phyloP scores from a whole-genome alignment of 2,888 invertebrate genomes.

The Onthophagus sagittarius region DNA sequence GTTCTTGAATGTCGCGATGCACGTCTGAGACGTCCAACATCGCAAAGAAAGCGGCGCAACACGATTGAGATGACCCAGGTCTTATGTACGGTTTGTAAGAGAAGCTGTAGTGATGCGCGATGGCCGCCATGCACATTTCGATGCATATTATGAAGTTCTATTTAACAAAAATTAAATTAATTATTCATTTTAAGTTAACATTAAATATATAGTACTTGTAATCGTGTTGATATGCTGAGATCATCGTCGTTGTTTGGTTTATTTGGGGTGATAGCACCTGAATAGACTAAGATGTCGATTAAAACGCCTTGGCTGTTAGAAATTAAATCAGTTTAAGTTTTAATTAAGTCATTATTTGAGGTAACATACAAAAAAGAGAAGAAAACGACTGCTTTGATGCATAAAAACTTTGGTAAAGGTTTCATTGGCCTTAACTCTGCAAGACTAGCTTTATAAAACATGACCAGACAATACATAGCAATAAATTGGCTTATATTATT shows the following conservation, averaged over 20 bases:
- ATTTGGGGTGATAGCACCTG: constrained; percentile 72
- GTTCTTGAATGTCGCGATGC: constrained; percentile 86
- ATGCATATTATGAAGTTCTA: constrained; percentile 95
- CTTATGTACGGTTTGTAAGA: constrained; percentile 84
- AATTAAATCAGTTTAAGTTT: no score
- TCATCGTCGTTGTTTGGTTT: constrained; percentile 62
- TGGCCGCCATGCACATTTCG: constrained; percentile 95
- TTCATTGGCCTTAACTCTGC: constrained; percentile 87
- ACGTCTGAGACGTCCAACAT: constrained; percentile 99
- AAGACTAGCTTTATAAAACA: constrained; percentile 88
- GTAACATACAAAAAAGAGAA: constrained; percentile 92
- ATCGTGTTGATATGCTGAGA: constrained; percentile 73
- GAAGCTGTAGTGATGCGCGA: constrained; percentile 94
- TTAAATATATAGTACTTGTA: constrained; percentile 61
- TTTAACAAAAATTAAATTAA: constrained; percentile 37
- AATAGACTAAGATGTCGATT: constrained; percentile 81
- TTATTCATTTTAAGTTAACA: constrained; percentile 1
- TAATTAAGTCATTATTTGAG: background rate
- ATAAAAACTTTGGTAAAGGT: constrained; percentile 92
- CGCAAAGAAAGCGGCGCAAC: constrained; percentile 78
- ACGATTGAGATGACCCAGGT: constrained; percentile 45
- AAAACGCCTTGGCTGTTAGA: constrained; percentile 79
- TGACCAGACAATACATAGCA: constrained; percentile 93
- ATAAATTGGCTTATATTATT: constrained; percentile 94
- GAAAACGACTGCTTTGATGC: constrained; percentile 96